Base-by-base conservation (phyloP, 2,888 invertebrate species). In the Eupsilia transversa region DNA sequence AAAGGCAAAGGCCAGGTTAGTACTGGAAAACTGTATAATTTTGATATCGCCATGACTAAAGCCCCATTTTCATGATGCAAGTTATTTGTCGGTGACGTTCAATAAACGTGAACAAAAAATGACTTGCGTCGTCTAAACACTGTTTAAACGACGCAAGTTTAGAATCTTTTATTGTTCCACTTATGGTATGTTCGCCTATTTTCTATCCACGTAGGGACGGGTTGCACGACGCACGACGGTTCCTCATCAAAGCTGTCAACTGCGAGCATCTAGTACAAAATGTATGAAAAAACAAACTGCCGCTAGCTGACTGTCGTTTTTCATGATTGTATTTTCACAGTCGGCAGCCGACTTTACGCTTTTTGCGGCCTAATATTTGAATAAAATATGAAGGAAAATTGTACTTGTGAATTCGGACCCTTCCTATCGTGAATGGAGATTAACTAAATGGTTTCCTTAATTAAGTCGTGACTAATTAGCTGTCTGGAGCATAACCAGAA, bases 1-100 rank as follows among this genome's bases (percentile, higher is more conserved):
- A 88, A 9, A 86, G 87, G 73, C 87, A 46, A 81, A 87, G 88
- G 56, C 86, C 91, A 87, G 92, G 94, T 93, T 38, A 61, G 70
- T 65, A 57, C 52, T 52, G 3, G 7, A 2, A 9, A n/a, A 43
- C 30, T 27, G 33, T 14, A 10, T 33, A 33, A 49, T 52, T 27
- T 67, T 46, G 6, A 41, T 66, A 3, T 46, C 54, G n/a, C 43
- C 7, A 10, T 33, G n/a, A 49, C 49, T 65, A 49, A 64, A 46
- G 23, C 9, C 49, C 49, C 17, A n/a, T 65, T 49, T 52, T 17
- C 17, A 49, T 10, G 5, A 33, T 3, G 10, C 23, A 46, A 30
- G 9, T 14, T 35, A 33, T 59, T 59, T 33, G 10, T 33, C 5
- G 23, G 23, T 23, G 3, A 0, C 3, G 12, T 57, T 33, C 2